Evolutionary conservation across 2,888 invertebrate species (phyloP), one percentile per base, ranked within the genome.

Genomic region (Geotrupes spiniger): DNA sequence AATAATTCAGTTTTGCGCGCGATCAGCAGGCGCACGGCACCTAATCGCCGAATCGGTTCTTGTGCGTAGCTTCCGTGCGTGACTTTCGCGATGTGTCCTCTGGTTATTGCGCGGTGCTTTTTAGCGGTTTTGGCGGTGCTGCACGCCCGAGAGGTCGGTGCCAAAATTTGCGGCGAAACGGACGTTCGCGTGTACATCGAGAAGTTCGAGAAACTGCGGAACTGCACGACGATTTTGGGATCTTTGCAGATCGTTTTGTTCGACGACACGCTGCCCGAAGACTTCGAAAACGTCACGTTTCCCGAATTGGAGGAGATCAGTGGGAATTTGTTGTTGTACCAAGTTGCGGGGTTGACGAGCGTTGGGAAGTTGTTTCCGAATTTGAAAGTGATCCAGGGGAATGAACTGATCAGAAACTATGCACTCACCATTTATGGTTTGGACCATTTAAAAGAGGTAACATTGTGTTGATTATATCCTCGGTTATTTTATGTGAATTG

Each of bases 291-390:
- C 28, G 59, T 63, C n/a, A 72, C 73, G 25, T 88, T 89, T 69
- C 85, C 87, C 0, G 76, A 85, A 54, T 76, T 95, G 0, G 78
- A 82, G 44, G 92, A 94, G 76, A 85, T 96, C 52, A 92, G 90
- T 8, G 93, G 88, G 15, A 89, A 83, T 67, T 69, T 96, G 17
- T 73, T 92, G 4, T 66, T 92, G 27, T 89, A 85, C 65, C 78
- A 87, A 38, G 85, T 88, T 2, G 76, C 76, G 12, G 84, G 83
- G 0, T 68, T 95, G 49, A 77, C 74, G 37, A 81, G 83, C 0
- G 72, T 94, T 1, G 78, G 81, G 0, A 71, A 79, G 38, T 72
- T 95, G 37, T 92, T 95, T 63, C 95, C 95, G 1, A 90, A 88
- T 70, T 75, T 96, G 58, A 78, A 87, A 16, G 84, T 94, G 41